Evolutionary conservation across 2,797 vertebrate species (phyloP), one percentile per base, ranked within the genome.

Genomic region (Phalanger gymnotis): DNA sequence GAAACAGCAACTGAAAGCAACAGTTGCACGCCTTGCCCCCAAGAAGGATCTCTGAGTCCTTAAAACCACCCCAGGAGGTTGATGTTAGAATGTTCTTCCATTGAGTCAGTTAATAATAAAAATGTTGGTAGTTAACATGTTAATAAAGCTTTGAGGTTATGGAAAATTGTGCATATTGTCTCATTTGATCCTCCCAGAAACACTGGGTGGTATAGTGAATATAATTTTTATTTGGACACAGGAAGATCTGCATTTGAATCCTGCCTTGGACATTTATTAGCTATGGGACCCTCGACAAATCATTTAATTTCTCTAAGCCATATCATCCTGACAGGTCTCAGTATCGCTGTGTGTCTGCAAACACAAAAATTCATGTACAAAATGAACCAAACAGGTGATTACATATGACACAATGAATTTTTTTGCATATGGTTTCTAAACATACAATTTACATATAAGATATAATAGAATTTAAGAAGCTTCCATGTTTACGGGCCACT

Each of bases 1-100:
- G 94, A 96, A 97, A 95, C 22, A 92, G 51, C 89, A 92, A 90
- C 92, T 94, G 92, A 66, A 95, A 94, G 52, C 19, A 93, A 92
- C 31, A 91, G 34, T 47, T 4, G 93, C 81, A 22, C 90, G 47
- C 22, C 51, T 93, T 97, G 93, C 22, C 3, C 31, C 54, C 34
- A 94, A 52, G n/a, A 81, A 47, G 40, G 73, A 25, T 81, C 7
- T 81, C n/a, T 0, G 7, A 81, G 73, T 81, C 73, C 73, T 47
- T 47, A 40, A 81, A 81, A 25, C 22, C 7, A n/a, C 9, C 40
- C 22, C 40, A 47, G 40, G 47, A 81, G 22, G 7, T 4, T 47
- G 40, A 81, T 4, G 19, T 47, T 81, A 7, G 73, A 47, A 66
- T n/a, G 5, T 16, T 66, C 34, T n/a, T 6, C 61, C 14, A 66